Base-by-base conservation (phyloP, 2,113 vertebrate species). In the Cryptomyrus ogoouensis region DNA sequence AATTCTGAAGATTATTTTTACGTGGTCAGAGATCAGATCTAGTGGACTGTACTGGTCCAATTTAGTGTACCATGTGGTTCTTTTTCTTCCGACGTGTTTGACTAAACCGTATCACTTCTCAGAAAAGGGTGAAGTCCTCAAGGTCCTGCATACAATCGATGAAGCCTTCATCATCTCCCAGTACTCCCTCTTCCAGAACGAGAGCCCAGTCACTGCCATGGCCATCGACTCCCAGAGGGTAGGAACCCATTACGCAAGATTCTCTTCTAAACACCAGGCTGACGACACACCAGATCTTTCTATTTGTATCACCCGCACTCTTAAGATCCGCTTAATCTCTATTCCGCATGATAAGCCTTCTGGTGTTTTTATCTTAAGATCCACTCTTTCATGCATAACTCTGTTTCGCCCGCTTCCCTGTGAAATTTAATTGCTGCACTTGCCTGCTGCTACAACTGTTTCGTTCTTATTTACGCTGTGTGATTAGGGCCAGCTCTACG, bases 121-220 rank as follows among this genome's bases (percentile, higher is more conserved):
- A 97, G 96, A 96, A 17, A 95, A 95, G 90, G 96, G 96, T 46
- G 97, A 97, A 92, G 93, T 97, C 42, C 94, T 96, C 0, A 97
- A 97, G 91, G 96, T 97, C 62, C 94, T 97, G 13, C 96, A 96
- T 88, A 94, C 91, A 91, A 93, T 91, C 49, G 95, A 95, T 58
- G 95, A 95, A 2, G 95, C 94, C 47, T 96, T 97, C 93, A 95
- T 97, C 93, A 94, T 97, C 66, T 95, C 96, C 0, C 95, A 97
- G 91, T 95, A 96, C 53, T 95, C 95, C 3, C 94, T 96, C 90
- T 97, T 97, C 88, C 94, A 92, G 88, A 94, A 94, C 0, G 95
- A 97, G 50, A 95, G 95, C 1, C 96, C 96, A 0, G 90, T 97
- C 88, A 93, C 95, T 0, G 94, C 94, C 89, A 96, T 97, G 95